Percentiles rank a stretch among this genome's conserved stretches.
These are phyloP conservation scores for Strix aluco DNA, from an alignment of 2,113 vertebrate species.

Conservation along the genomic window DNA sequence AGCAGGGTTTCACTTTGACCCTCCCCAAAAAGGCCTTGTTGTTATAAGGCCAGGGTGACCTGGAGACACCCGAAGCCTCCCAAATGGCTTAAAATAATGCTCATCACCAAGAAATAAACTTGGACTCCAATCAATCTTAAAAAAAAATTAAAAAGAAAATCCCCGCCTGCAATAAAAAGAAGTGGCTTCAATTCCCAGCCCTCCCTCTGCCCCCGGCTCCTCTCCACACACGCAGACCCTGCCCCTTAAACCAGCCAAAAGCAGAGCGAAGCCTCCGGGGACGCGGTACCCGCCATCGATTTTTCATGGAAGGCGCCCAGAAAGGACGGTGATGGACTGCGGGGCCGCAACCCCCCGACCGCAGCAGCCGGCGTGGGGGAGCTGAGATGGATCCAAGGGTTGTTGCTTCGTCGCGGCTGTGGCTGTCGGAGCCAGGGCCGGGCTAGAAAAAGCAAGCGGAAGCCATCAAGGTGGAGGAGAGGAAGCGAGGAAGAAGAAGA, in stretches of 20 bases:
- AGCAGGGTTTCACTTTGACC: not conserved
- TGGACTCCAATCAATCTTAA: not conserved
- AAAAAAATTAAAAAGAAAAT: not conserved
- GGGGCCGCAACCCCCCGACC: not conserved
- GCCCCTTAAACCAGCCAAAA: not conserved
- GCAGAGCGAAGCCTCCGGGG: not conserved
- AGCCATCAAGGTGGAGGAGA: constrained; percentile 46
- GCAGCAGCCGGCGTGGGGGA: not conserved
- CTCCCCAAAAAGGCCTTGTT: not conserved
- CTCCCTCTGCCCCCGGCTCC: not conserved
- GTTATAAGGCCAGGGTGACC: not conserved
- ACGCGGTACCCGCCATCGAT: not conserved
- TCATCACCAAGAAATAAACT: not conserved
- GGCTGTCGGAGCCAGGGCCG: not conserved
- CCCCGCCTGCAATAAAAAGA: not conserved
- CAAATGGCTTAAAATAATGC: not conserved
- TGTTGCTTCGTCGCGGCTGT: not conserved
- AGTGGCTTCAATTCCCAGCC: not conserved
- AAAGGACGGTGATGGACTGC: not conserved
- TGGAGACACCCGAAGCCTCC: constrained; percentile 6
- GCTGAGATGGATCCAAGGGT: constrained; percentile 1
- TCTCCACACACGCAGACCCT: not conserved
- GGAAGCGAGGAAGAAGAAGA: not conserved
- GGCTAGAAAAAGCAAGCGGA: not conserved
- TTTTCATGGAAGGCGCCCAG: constrained; percentile 32